These are phyloP conservation scores for Sitobion miscanthi DNA, from an alignment of 1,140 invertebrate genomes.

Conservation along the genomic window DNA sequence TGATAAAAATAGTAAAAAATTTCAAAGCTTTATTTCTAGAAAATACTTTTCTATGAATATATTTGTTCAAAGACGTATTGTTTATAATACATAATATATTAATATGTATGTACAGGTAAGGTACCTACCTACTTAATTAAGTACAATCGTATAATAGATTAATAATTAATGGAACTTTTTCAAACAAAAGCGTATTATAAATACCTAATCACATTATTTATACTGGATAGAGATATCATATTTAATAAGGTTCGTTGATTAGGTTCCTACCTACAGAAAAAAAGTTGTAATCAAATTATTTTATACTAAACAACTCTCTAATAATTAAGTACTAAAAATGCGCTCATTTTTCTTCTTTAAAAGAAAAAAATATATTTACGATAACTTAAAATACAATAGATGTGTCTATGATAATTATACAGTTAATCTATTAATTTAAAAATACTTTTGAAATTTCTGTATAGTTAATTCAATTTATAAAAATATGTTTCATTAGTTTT, in stretches of 20 bases:
- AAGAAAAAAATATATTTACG: not conserved
- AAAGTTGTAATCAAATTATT: not conserved
- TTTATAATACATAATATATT: too few relatives aligned
- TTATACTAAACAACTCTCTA: not conserved
- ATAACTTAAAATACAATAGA: not conserved
- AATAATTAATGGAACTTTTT: too few relatives aligned
- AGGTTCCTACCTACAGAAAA: not conserved
- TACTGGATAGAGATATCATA: not conserved
- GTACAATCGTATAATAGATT: too few relatives aligned
- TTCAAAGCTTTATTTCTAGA: not conserved
- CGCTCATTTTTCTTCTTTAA: not conserved
- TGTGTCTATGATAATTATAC: not conserved
- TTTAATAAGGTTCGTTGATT: not conserved
- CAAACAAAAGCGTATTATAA: not conserved
- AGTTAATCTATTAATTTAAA: not conserved
- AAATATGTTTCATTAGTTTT: too few relatives aligned
- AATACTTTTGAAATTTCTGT: not conserved
- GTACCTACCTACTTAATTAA: too few relatives aligned
- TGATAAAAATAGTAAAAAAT: not conserved
- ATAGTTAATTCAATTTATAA: too few relatives aligned
- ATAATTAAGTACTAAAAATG: not conserved
- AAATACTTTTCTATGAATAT: too few relatives aligned
- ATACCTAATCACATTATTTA: not conserved
- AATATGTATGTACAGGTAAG: too few relatives aligned
- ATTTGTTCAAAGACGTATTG: too few relatives aligned